Evolutionary conservation across 2,797 vertebrate genomes (phyloP), one percentile per base, ranked within the genome.

Genomic region (Aplochiton taeniatus): DNA sequence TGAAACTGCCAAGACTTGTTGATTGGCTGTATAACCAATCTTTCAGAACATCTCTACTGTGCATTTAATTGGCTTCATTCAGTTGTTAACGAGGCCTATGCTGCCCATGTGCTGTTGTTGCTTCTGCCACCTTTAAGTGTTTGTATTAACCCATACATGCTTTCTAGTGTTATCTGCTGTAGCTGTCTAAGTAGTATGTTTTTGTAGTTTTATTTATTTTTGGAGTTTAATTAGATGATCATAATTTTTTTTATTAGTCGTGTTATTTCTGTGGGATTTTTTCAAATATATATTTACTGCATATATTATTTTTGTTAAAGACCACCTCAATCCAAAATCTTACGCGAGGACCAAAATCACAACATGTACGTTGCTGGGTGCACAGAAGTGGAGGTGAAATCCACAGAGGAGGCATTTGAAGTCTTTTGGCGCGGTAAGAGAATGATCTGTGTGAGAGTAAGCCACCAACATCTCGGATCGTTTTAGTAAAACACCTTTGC

Each of bases 311-410:
- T 46, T 60, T 9, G 66, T 60, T 87, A 66, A 75, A 99, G 97
- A 89, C 88, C 93, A 0, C 95, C 95, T 10, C 97, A 98, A 9
- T 98, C 97, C 67, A 99, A 94, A 87, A 88, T 93, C 42, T 91
- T 99, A 1, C 93, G 97, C 4, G 97, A 99, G 84, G 97, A 98
- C 81, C 95, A 95, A 85, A 96, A 96, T 80, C 97, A 98, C 74
- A 99, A 96, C 79, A 98, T 99, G 96, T 99, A 98, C 11, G 94
- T 99, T 43, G 91, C 93, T 0, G 96, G 97, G 9, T 98, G 97
- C 84, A 98, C 95, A 0, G 96, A 98, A 58, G 91, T 98, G 0
- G 97, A 99, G 78, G 97, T 99, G 10, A 98, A 99, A 80, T 96
- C 96, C 4, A 98, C 94, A 0, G 96, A 98, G 58, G 97, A 98